Base-by-base conservation (phyloP, 2,888 invertebrate genomes). In the Plebejus argus region DNA sequence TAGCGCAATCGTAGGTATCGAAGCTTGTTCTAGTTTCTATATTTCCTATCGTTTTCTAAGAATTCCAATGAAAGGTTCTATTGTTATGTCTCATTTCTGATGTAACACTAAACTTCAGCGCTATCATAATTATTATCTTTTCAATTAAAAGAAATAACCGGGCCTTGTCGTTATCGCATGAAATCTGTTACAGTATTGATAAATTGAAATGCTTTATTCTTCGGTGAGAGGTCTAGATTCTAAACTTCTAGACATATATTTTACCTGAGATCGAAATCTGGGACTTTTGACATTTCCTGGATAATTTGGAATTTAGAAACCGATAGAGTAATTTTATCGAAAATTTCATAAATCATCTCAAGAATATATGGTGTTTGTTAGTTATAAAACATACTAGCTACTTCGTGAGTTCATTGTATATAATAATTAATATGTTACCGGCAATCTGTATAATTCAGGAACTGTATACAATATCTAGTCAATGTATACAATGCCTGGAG, bases 141-240 rank as follows among this genome's bases (percentile, higher is more conserved):
- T 33, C 28, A 33, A 28, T 33, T 66, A 66, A 33, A 66, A 66
- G 66, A 66, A 33, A 66, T 33, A 66, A 66, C 15, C 66, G 6
- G 28, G 33, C 28, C 5, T 66, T 66, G 28, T 33, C 66, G 33
- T 33, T 66, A 66, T 66, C 61, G 10, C 12, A 66, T 66, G 28
- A 18, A 66, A 66, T 18, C 66, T 66, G 12, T 66, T 66, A 66
- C 66, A 66, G 28, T 61, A 61, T 23, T 66, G 66, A 66, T 66
- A 66, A 28, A 6, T 28, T 20, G 20, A 61, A 58, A 58, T 66
- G 66, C 33, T 66, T 28, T 28, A 66, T 28, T 28, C 12, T 28
- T 66, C 15, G 20, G 61, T 61, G 23, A 61, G 12, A 23, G 61
- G 61, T 61, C 20, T 23, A 23, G 23, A 20, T 61, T 61, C 8